Conservation (phyloP, 1,140 invertebrate genomes). For the Elysia chlorotica region DNA sequence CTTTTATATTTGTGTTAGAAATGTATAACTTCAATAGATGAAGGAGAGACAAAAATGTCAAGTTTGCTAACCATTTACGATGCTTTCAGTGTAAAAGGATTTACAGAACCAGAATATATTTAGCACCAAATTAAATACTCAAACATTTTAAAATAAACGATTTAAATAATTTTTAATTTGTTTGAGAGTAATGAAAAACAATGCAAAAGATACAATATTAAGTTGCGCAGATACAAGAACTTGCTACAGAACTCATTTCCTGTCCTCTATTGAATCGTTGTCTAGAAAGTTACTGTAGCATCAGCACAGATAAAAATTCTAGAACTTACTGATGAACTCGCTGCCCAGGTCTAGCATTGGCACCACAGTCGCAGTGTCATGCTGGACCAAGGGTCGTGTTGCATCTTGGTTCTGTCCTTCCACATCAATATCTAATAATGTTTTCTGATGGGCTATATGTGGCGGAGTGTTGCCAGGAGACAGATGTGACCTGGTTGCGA, state of each 20-base stretch:
- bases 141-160: too few species aligned
- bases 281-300: background rate
- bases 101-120: too few species aligned
- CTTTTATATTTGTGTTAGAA: too few species aligned
- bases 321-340: constrained; percentile 24
- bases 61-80: too few species aligned
- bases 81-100: too few species aligned
- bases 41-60: too few species aligned
- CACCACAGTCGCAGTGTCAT: constrained; percentile 21
- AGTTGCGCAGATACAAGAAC: background rate
- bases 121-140: too few species aligned
- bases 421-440: constrained; percentile 69
- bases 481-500: constrained; percentile 49
- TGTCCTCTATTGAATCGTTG: background rate
- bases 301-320: background rate
- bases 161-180: too few species aligned
- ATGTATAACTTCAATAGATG: too few species aligned
- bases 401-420: constrained; percentile 71
- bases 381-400: constrained; percentile 67
- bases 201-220: background rate
- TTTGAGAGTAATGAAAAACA: background rate
- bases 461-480: constrained; percentile 59
- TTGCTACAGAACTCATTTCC: background rate
- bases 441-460: constrained; percentile 61
- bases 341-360: constrained; percentile 22